phyloP scores from a whole-genome alignment of 2,888 invertebrate genomes.

The Protophormia terraenovae region DNA sequence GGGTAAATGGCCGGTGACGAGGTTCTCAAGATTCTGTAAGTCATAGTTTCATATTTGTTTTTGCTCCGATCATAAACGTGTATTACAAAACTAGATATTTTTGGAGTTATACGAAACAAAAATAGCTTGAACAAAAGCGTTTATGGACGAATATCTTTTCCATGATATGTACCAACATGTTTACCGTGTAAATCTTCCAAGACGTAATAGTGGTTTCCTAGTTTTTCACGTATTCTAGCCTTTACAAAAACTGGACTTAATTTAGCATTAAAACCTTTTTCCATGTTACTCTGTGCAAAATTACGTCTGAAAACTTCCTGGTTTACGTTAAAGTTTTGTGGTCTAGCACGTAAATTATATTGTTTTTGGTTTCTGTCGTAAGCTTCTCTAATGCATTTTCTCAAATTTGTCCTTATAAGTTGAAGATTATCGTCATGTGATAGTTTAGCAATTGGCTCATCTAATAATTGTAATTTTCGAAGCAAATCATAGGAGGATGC shows the following conservation, averaged over 20 bases:
- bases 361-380: slow-evolving; percentile 11
- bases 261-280: slow-evolving; percentile 30
- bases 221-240: slow-evolving; percentile 22
- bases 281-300: slow-evolving; percentile 9
- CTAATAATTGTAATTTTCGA: neutral
- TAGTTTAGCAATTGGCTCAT: neutral
- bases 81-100: neutral
- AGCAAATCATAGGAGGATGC: slow-evolving; percentile 7
- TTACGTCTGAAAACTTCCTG: slow-evolving; percentile 18
- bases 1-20: no score
- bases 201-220: slow-evolving; percentile 35
- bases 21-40: no score
- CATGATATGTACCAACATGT: slow-evolving; percentile 24
- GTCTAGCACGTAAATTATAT: slow-evolving; percentile 26
- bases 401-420: slow-evolving; percentile 8
- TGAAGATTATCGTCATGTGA: slow-evolving; percentile 5
- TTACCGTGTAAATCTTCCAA: slow-evolving; percentile 37
- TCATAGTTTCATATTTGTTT: no score
- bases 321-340: neutral
- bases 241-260: slow-evolving; percentile 13
- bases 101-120: neutral
- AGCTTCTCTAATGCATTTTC: slow-evolving; percentile 28
- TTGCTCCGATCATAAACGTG: neutral
- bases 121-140: neutral
- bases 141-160: slow-evolving; percentile 22